These are phyloP conservation scores for Amphiprion ocellaris DNA, from an alignment of 2,113 vertebrate genomes.

Conservation along the genomic window DNA sequence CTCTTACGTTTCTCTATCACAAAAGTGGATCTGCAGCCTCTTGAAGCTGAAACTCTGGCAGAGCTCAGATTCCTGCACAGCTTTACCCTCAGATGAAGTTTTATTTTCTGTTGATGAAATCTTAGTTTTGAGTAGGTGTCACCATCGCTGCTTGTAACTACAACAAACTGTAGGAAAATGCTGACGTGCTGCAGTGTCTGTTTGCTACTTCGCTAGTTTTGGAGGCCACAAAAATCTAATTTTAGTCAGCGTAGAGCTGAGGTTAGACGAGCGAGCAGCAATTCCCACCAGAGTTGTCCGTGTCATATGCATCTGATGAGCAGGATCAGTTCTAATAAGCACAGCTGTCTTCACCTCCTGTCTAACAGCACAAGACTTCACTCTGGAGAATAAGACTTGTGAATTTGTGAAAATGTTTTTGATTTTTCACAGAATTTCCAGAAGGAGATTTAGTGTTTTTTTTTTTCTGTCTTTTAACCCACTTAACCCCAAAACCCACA, in stretches of 20 bases:
- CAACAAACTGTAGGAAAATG: not conserved
- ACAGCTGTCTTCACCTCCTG: no score
- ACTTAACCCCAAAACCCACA: no score
- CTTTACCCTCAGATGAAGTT: slow-evolving; percentile 22
- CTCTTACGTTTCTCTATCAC: not conserved
- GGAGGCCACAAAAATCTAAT: not conserved
- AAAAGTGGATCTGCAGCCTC: slow-evolving; percentile 35
- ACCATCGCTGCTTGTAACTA: not conserved
- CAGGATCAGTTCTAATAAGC: no score
- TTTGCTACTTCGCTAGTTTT: not conserved
- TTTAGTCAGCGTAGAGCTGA: not conserved
- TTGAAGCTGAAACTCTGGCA: slow-evolving; percentile 22
- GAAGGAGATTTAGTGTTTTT: no score
- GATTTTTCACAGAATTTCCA: no score
- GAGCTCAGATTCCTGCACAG: slow-evolving; percentile 22
- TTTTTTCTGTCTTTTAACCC: no score
- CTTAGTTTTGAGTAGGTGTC: slow-evolving; percentile 1
- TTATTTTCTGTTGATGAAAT: slow-evolving; percentile 34
- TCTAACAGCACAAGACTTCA: no score
- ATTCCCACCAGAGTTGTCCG: no score
- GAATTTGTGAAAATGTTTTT: no score
- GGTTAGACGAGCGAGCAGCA: not conserved
- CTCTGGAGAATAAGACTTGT: no score
- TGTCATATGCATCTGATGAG: no score
- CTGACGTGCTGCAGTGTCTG: slow-evolving; percentile 7